Base-by-base conservation (phyloP, 2,113 vertebrate species). In the Capra hircus region DNA sequence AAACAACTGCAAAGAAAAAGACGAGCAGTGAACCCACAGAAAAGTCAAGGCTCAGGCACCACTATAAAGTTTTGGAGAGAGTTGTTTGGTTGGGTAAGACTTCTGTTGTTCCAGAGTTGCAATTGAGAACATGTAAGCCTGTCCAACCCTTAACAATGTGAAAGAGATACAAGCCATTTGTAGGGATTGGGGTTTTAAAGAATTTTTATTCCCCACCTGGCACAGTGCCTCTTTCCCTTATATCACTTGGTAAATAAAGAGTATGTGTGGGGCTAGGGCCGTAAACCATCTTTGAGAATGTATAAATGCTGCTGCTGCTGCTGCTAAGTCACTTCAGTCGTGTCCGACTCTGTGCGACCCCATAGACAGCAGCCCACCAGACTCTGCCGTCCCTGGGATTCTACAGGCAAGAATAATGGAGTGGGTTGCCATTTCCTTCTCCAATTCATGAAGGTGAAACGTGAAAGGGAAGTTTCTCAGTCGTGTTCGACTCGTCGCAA, bases 401-500 rank as follows among this genome's bases (percentile, higher is more conserved):
- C 5, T 62, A 28, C 28, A 62, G 13, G 13, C 59, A 62, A 62
- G 6, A 62, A 30, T 62, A 13, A 28, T 62, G 59, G 12, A 62
- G 28, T 62, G 28, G 59, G 28, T 15, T 62, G 28, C 5, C 28
- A 30, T 15, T 62, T 62, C 59, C 59, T 62, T 30, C 59, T 30
- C 28, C 28, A 30, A 14, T 62, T 30, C 59, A 62, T 62, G 59
- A 15, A 30, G 30, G 59, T 62, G 28, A 62, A 62, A 62, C 30
- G 2, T 30, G 28, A 62, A 62, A 62, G 5, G 5, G 59, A 30
- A 60, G 13, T 62, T 1, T 6, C 13, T 62, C 12, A 62, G 59
- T 62, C 0, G 0, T 30, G 6, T 30, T 13, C 0, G 2, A 15
- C 59, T 30, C 12, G 0, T 60, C 2, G 0, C 27, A 0, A 62